Conservation (phyloP, 2,888 invertebrate genomes). For the Lithophane leautieri region DNA sequence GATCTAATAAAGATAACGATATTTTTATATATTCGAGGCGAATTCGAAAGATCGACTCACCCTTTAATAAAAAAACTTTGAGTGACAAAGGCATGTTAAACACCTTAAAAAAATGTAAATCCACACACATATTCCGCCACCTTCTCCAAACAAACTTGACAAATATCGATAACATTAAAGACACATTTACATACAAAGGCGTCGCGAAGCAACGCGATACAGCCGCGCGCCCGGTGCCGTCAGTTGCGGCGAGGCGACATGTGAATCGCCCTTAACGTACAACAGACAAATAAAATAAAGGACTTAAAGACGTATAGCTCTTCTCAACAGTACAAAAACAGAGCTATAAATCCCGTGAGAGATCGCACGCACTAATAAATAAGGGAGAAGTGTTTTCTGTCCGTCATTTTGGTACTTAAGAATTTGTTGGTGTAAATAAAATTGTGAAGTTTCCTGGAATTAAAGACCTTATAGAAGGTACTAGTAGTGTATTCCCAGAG, state of each 20-base stretch:
- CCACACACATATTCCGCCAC: background rate
- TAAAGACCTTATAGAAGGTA: too few relatives aligned
- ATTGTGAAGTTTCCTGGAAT: background rate
- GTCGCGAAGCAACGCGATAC: constrained; percentile 9
- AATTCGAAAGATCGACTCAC: background rate
- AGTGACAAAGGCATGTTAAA: background rate
- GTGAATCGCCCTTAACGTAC: constrained; percentile 50
- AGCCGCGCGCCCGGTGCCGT: background rate
- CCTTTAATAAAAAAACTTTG: background rate
- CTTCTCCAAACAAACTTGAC: constrained; percentile 16
- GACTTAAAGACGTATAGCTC: constrained; percentile 35
- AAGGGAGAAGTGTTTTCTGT: constrained; percentile 26
- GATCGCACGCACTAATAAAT: constrained; percentile 46
- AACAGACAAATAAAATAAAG: constrained; percentile 46
- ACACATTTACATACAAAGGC: constrained; percentile 46
- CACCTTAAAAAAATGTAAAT: constrained; percentile 7
- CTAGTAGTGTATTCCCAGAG: too few relatives aligned
- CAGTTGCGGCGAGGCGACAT: constrained; percentile 19
- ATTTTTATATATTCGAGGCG: background rate
- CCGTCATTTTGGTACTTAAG: constrained; percentile 17
- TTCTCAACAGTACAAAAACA: constrained; percentile 25
- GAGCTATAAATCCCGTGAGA: constrained; percentile 47
- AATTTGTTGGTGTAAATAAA: constrained; percentile 17
- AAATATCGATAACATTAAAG: constrained; percentile 43
- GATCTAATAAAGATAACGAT: background rate